A percentile compares a stretch with the other conserved stretches of the same genome.
Evolutionary conservation across 35 echinoderm and acorn worm species (phyloP).

Genomic region (Stichopus chloronotus): DNA sequence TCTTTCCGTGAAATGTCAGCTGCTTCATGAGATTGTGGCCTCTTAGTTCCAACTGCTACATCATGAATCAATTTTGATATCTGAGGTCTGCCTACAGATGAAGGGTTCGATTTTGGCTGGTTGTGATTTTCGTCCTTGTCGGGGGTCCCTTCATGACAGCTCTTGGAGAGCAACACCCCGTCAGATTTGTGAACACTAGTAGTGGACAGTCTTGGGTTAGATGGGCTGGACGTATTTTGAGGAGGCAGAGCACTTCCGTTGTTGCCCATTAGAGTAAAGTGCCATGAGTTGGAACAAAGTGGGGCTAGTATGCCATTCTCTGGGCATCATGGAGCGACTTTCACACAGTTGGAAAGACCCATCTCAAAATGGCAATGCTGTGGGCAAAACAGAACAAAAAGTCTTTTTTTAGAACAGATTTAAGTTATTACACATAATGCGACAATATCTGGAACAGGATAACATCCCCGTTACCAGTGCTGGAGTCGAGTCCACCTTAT

Average conservation of each 20-base stretch:
- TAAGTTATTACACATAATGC: no score
- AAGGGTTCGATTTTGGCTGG: neutral
- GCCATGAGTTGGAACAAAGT: neutral
- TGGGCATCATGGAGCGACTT: neutral
- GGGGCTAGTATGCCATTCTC: neutral
- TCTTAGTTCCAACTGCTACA: neutral
- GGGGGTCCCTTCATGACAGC: neutral
- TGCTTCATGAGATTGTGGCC: neutral
- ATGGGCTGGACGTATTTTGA: neutral
- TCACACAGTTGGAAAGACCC: no score
- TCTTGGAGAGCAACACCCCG: neutral
- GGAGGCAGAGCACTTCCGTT: neutral
- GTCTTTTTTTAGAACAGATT: no score
- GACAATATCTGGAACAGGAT: no score
- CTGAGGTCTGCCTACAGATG: neutral
- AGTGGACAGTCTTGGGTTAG: neutral
- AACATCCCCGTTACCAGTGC: no score
- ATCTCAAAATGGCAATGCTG: no score
- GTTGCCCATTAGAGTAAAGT: slow-evolving; percentile 2
- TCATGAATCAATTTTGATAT: neutral
- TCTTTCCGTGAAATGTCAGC: neutral
- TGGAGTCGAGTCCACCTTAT: no score
- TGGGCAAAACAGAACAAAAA: neutral
- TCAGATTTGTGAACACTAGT: neutral
- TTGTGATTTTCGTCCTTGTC: slow-evolving; percentile 43